These are phyloP conservation scores for Operophtera brumata DNA, from an alignment of 2,888 invertebrate species.

Conservation along the genomic window DNA sequence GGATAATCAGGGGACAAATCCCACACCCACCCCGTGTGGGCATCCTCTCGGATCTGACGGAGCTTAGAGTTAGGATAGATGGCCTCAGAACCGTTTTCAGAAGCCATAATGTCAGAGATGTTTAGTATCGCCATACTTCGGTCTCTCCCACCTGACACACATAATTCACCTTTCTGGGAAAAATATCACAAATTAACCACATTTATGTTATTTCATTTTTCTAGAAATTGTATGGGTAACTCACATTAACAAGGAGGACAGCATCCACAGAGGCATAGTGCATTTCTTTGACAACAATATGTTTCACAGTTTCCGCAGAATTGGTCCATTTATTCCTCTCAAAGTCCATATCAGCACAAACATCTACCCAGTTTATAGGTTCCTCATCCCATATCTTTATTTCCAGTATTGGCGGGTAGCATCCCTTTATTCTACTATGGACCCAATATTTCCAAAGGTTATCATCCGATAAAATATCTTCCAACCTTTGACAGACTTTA, in stretches of 20 bases:
- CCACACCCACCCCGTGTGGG: conserved; percentile 85
- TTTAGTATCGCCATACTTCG: conserved; percentile 79
- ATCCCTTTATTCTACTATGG: conserved; percentile 62
- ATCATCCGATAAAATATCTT: conserved; percentile 78
- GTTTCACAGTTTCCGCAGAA: conserved; percentile 64
- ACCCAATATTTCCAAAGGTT: conserved; percentile 80
- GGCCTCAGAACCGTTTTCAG: conserved; percentile 45
- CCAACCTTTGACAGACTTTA: conserved; percentile 79
- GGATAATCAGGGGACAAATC: conserved; percentile 72
- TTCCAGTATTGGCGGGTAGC: conserved; percentile 63
- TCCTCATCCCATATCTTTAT: conserved; percentile 60
- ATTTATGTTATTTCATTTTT: not conserved
- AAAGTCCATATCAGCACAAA: conserved; percentile 82
- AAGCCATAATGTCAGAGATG: conserved; percentile 56
- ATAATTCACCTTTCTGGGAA: conserved; percentile 69
- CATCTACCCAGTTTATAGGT: conserved; percentile 76
- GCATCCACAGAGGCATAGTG: conserved; percentile 82
- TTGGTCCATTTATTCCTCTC: conserved; percentile 79
- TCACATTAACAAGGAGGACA: conserved; percentile 78
- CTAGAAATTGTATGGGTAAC: conserved; percentile 35
- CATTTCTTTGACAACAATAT: conserved; percentile 73
- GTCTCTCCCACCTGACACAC: conserved; percentile 82
- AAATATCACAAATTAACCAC: not conserved
- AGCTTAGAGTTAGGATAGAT: conserved; percentile 54
- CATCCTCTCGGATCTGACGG: conserved; percentile 61